These are phyloP conservation scores for Ailurus styani DNA, from an alignment of 2,113 vertebrate species.

Conservation along the genomic window DNA sequence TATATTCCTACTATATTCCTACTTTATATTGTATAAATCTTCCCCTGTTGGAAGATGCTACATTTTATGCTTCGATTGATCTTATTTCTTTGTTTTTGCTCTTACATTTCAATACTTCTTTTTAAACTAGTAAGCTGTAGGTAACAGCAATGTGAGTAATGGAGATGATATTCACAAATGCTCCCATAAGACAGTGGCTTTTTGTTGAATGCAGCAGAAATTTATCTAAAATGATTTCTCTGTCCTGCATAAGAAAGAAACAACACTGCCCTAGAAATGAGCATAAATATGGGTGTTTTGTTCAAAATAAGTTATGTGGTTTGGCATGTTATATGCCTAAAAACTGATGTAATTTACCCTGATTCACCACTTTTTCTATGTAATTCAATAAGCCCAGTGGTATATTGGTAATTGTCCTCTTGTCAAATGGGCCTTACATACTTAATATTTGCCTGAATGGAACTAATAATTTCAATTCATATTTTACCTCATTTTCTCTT, in stretches of 20 bases:
- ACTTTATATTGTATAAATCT: background rate
- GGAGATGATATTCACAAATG: background rate
- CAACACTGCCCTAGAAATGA: background rate
- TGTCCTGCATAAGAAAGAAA: background rate
- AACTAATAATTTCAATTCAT: background rate
- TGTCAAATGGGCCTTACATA: background rate
- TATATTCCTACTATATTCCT: background rate
- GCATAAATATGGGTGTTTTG: background rate
- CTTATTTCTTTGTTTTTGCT: background rate
- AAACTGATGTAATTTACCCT: background rate
- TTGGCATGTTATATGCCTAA: background rate
- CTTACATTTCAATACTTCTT: background rate
- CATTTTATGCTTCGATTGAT: background rate
- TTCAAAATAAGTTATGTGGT: background rate
- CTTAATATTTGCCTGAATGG: background rate
- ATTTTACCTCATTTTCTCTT: background rate
- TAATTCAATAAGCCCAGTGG: background rate
- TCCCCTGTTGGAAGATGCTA: background rate
- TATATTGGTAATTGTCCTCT: background rate
- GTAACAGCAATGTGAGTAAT: background rate
- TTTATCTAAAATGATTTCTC: background rate
- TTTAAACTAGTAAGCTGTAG: background rate
- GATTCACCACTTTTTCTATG: background rate
- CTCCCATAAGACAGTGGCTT: background rate
- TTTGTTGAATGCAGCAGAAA: background rate